Conservation (phyloP, 2,797 vertebrate genomes). For the Neoniphon sammara region DNA sequence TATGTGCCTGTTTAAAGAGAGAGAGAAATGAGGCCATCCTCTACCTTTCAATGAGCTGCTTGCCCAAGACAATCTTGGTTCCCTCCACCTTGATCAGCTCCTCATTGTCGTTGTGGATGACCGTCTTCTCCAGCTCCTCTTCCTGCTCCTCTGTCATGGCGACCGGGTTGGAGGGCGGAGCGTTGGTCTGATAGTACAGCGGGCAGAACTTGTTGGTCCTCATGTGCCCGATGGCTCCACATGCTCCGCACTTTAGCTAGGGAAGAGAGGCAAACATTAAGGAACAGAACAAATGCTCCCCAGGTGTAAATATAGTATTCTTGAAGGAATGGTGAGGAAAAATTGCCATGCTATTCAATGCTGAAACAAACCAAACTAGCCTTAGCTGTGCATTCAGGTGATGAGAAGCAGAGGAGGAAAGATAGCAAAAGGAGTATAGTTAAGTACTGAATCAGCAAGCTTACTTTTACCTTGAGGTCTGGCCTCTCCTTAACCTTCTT, state of each 20-base stretch:
- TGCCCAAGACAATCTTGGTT: conserved; percentile 97
- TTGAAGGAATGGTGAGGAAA: not conserved
- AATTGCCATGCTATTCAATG: not conserved
- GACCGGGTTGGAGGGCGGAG: conserved; percentile 97
- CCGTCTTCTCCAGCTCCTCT: conserved; percentile 97
- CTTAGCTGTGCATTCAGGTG: conserved; percentile 1
- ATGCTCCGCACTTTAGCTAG: conserved; percentile 97
- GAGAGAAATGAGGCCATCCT: not conserved
- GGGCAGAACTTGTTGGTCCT: conserved; percentile 99
- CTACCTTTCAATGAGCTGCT: conserved; percentile 98
- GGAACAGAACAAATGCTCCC: conserved; percentile 58
- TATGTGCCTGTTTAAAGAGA: not conserved
- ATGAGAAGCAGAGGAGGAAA: conserved; percentile 40
- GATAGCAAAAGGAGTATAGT: conserved; percentile 27
- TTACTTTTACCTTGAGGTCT: conserved; percentile 94
- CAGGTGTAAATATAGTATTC: not conserved
- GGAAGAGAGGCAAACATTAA: conserved; percentile 68
- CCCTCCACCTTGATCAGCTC: conserved; percentile 99
- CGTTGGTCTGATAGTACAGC: conserved; percentile 98
- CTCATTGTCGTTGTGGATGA: conserved; percentile 98
- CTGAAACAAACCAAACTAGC: not conserved
- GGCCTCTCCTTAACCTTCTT: conserved; percentile 98
- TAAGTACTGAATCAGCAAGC: conserved; percentile 65
- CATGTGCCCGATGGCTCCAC: conserved; percentile 99
- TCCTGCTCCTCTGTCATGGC: conserved; percentile 99